Base-by-base conservation (phyloP, 2,888 invertebrate genomes). In the Lampropteryx suffumata region DNA sequence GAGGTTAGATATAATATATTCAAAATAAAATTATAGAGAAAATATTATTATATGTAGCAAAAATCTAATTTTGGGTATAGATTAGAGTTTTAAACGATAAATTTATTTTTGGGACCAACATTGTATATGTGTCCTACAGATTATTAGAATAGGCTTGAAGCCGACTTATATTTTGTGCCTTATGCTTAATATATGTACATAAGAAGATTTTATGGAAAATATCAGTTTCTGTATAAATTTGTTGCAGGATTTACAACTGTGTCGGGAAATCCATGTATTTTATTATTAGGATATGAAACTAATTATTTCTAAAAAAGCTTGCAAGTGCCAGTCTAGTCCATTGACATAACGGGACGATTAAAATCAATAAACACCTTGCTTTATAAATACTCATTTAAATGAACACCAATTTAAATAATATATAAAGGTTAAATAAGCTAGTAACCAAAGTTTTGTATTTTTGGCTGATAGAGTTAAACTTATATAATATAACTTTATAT, bases 371-470 rank as follows among this genome's bases (percentile, higher is more conserved):
- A 26, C 17, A 43, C 29, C 14, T 32, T 55, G 60, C 58, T 43
- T 50, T 59, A 59, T 61, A 68, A 81, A 79, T 80, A 79, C 79
- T 80, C 79, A 78, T 69, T 55, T 63, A 68, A 58, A 62, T 60
- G 52, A 68, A 76, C 69, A 77, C 70, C 71, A 76, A 79, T 69
- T 55, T 66, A 61, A 64, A 67, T 50, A 68, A 41, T 71, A 67
- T 73, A 61, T 74, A 73, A 73, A 71, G 70, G 67, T 66, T 62
- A 65, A 69, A 50, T 82, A 84, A 86, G 89, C 89, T 90, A 88
- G 82, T 77, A 80, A 90, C 89, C 89, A 90, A 90, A 90, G 89
- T 83, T 84, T 84, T 84, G 70, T 86, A 84, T 84, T 82, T 67
- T 77, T 81, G 84, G 84, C 82, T 79, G 79, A 82, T 80, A 79